Base-by-base conservation (phyloP, 2,113 vertebrate genomes). In the Nothobranchius furzeri region DNA sequence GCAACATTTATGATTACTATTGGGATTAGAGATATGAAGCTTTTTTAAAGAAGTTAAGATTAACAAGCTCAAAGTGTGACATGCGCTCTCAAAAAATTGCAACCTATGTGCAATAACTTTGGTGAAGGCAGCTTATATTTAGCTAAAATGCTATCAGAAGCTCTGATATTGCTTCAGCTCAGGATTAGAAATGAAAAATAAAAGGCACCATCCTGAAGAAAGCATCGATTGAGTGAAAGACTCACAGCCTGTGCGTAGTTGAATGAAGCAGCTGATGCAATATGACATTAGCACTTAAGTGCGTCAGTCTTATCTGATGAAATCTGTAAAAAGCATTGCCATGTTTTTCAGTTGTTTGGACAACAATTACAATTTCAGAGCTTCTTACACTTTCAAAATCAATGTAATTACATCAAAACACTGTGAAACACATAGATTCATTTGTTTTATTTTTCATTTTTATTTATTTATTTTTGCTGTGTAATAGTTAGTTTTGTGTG, bases 401-500 rank as follows among this genome's bases (percentile, higher is more conserved):
- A 42, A 40, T 49, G 30, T 57, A 43, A 68, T 17, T 45, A 30
- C 30, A 30, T 30, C 3, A 30, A 53, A 47, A 35, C 37, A 11
- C 25, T 15, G 12, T 17, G 7, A 47, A 58, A 60, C 24, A 10
- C 6, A 11, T 13, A 0, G 7, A 30, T 25, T 7, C 12, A 13
- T 53, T 12, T 7, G 30, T 30, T 30, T 12, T 25, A 12, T 53
- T 20, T 20, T 20, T 20, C 1, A 20, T 20, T 20, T 20, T 20
- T 20, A 20, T 20, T 20, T 20, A 24, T 53, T 53, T 6, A 0
- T 70, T 64, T 57, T 42, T 15, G 2, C 12, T 20, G 15, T 30
- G 9, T 40, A 40, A 40, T 40, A 40, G 47, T 48, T 70, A 64
- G 70, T 25, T 30, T 37, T 67, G 40, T 55, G 37, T 72, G 24